Percentiles rank a stretch among this genome's conserved stretches.
Conservation (phyloP, 2,797 vertebrate species). For the Babyrousa celebensis region DNA sequence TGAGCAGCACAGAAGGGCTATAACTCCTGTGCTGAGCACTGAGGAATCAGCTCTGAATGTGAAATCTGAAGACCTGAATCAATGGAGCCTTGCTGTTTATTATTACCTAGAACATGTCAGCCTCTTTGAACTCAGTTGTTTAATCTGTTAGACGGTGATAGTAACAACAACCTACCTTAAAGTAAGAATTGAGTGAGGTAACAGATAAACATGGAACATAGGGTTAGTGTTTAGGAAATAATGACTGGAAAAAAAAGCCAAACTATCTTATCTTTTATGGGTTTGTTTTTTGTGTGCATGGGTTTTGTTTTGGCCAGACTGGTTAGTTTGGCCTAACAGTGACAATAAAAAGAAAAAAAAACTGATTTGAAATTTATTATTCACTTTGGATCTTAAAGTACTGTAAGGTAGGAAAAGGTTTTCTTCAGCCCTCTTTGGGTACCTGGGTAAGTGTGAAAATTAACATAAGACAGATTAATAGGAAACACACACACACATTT, state of each 20-base stretch:
- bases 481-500: background rate
- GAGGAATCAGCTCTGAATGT: slow-evolving; percentile 17
- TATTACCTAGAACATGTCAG: background rate
- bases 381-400: slow-evolving; percentile 41
- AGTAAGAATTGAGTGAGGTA: background rate
- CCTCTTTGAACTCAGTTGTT: background rate
- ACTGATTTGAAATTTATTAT: slow-evolving; percentile 1
- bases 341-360: slow-evolving; percentile 8
- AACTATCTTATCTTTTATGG: background rate
- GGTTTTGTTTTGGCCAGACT: no score
- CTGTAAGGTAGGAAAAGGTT: background rate
- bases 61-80: background rate
- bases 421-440: background rate
- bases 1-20: background rate
- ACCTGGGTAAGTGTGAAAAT: slow-evolving; percentile 12
- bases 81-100: background rate
- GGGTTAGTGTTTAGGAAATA: background rate
- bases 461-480: background rate
- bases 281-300: no score
- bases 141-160: background rate
- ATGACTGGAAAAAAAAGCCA: background rate
- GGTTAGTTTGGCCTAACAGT: background rate
- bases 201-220: background rate
- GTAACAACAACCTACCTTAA: background rate
- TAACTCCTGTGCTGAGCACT: background rate